A percentile compares a stretch with the other conserved stretches of the same genome.
phyloP scores from a whole-genome alignment of 1,140 invertebrate genomes.

The Bombus superbus region DNA sequence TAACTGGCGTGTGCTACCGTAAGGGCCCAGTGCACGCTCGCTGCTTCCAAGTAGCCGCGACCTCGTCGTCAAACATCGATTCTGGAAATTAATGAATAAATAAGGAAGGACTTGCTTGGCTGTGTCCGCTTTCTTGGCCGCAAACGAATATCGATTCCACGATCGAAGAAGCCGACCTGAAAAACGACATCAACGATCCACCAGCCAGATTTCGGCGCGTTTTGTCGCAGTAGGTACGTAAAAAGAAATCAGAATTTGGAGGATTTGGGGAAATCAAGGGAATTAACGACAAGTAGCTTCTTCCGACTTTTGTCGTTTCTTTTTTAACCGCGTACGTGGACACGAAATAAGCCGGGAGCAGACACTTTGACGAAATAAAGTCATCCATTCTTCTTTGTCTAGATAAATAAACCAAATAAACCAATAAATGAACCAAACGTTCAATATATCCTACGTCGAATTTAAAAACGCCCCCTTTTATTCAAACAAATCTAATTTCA shows the following conservation, averaged over 20 bases:
- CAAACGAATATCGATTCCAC: constrained; percentile 10
- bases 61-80: constrained; percentile 49
- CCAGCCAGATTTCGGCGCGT: constrained; percentile 10
- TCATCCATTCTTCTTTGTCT: no score
- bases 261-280: neutral
- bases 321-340: neutral
- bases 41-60: constrained; percentile 45
- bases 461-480: no score
- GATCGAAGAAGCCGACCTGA: neutral
- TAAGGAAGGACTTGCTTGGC: constrained; percentile 39
- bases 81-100: constrained; percentile 63
- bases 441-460: no score
- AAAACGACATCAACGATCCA: neutral
- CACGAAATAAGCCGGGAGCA: neutral
- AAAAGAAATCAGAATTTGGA: neutral
- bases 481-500: no score
- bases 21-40: constrained; percentile 40
- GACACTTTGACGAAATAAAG: no score
- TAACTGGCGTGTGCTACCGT: constrained; percentile 71
- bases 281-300: neutral
- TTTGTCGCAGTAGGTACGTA: neutral
- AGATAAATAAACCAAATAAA: no score
- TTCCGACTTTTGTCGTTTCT: neutral
- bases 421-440: no score
- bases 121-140: neutral